Evolutionary conservation across 2,888 invertebrate genomes (phyloP).

Genomic region (Koerneria pararmatus): DNA sequence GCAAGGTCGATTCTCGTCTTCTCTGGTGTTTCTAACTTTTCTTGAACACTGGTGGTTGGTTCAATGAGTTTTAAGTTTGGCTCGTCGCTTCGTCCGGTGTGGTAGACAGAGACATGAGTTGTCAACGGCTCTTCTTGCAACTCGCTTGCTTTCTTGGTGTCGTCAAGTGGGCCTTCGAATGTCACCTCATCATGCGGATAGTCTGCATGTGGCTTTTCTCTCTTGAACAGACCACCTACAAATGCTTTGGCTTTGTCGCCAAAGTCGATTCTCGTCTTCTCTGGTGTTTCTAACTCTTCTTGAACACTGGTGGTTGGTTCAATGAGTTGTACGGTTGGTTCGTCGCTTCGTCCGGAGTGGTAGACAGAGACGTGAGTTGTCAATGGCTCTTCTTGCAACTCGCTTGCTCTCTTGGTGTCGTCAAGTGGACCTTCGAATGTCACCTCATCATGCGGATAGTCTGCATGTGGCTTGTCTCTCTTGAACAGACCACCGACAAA

Average conservation of each 20-base stretch:
- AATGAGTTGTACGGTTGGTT: neutral
- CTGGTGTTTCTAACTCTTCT: too few relatives aligned
- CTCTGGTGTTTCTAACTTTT: neutral
- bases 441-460: slow-evolving; percentile 3
- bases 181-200: neutral
- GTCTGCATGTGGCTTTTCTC: too few relatives aligned
- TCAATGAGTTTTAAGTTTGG: too few relatives aligned
- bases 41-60: neutral
- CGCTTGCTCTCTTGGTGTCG: neutral
- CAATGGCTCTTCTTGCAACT: neutral
- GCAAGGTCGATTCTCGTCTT: slow-evolving; percentile 6
- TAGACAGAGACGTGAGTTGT: slow-evolving; percentile 4
- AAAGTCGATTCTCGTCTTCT: too few relatives aligned
- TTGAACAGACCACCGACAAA: slow-evolving; percentile 15
- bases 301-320: neutral
- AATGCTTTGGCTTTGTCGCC: too few relatives aligned
- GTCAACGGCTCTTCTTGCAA: neutral
- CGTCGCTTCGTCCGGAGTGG: slow-evolving; percentile 3
- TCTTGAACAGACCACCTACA: too few relatives aligned
- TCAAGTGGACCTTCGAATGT: slow-evolving; percentile 8
- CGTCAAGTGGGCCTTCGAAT: slow-evolving; percentile 12
- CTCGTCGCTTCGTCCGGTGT: slow-evolving; percentile 5
- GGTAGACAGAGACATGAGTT: slow-evolving; percentile 9
- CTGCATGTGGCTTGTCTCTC: slow-evolving; percentile 2
- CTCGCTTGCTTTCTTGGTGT: neutral